These are phyloP conservation scores for Triops cancriformis DNA, from an alignment of 1,140 invertebrate species.

Conservation along the genomic window DNA sequence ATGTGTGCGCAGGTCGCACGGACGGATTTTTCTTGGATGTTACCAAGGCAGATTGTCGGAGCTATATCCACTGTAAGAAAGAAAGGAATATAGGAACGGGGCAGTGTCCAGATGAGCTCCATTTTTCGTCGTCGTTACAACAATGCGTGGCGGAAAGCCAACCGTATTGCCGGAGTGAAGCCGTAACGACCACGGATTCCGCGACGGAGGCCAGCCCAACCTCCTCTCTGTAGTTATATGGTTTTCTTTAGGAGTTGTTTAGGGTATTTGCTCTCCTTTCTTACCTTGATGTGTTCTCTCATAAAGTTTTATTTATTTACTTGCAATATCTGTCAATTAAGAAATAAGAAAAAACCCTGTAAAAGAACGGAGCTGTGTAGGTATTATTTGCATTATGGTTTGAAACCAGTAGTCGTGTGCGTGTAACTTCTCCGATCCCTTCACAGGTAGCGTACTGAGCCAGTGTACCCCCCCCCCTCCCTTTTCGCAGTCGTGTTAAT, in stretches of 20 bases:
- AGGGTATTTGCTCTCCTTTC: background rate
- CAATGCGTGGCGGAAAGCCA: background rate
- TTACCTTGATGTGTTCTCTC: slow-evolving; percentile 1
- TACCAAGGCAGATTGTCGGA: background rate
- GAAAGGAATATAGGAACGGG: background rate
- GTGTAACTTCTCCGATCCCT: background rate
- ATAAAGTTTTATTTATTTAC: background rate
- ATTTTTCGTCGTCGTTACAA: background rate
- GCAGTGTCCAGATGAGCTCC: background rate
- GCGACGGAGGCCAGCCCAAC: background rate
- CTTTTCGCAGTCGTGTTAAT: background rate
- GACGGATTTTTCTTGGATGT: background rate
- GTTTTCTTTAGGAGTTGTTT: background rate
- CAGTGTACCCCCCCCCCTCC: background rate
- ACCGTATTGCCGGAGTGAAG: background rate
- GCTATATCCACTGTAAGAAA: background rate
- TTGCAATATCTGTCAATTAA: background rate
- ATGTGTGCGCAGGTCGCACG: background rate
- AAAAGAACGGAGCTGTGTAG: background rate
- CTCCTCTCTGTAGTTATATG: background rate
- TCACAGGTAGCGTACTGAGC: background rate
- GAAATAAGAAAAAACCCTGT: background rate
- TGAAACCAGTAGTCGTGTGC: background rate
- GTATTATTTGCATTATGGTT: background rate
- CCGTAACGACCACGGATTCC: background rate